Conservation (phyloP, 2,797 vertebrate species). For the Microtus agrestis region DNA sequence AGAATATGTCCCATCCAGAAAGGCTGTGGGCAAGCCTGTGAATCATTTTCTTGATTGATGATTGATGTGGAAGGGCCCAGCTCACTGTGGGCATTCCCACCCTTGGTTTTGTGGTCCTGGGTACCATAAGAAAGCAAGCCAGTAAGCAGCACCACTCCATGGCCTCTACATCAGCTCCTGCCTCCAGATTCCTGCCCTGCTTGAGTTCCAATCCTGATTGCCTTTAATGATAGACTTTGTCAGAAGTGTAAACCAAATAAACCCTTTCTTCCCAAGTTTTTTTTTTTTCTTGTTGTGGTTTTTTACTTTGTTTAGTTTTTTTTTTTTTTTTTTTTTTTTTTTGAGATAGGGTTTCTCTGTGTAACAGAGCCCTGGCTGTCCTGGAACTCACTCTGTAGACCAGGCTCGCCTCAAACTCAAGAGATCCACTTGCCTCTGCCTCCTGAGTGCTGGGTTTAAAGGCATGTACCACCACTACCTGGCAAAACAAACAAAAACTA, state of each 20-base stretch:
- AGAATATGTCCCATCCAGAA: no score
- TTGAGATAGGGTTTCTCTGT: neutral
- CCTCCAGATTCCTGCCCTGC: neutral
- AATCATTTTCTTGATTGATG: neutral
- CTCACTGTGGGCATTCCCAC: neutral
- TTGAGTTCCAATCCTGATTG: no score
- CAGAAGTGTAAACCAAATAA: no score
- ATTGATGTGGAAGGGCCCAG: neutral
- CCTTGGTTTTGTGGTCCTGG: neutral
- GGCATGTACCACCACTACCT: neutral
- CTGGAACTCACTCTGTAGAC: no score
- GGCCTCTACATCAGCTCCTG: neutral
- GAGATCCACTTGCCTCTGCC: neutral
- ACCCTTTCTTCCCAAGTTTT: neutral
- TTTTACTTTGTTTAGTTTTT: no score
- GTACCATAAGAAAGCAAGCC: neutral
- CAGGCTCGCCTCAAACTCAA: neutral
- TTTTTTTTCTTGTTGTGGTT: neutral
- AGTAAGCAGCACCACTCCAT: neutral
- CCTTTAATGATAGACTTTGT: neutral
- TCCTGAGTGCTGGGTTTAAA: neutral
- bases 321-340: neutral
- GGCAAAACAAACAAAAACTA: no score
- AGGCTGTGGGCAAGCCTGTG: neutral
- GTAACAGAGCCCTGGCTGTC: neutral